Conservation (phyloP, 2,797 vertebrate species). For the Apogon talboti region DNA sequence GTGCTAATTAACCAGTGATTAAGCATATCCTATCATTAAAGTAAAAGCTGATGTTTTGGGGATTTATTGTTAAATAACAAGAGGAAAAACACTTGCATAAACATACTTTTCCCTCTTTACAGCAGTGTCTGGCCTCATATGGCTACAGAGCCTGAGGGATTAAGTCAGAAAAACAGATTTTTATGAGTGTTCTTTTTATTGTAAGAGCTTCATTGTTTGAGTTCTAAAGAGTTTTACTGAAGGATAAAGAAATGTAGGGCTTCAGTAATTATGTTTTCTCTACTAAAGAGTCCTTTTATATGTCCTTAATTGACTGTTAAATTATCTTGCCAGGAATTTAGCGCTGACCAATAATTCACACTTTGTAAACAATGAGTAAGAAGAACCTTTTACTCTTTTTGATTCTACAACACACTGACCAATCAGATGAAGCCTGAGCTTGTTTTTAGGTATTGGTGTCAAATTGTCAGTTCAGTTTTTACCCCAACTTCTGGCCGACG, state of each 20-base stretch:
- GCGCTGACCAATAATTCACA: too few species aligned
- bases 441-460: too few species aligned
- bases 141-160: constrained; percentile 7
- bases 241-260: not conserved
- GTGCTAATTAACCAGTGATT: constrained; percentile 11
- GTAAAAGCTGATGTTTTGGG: constrained; percentile 6
- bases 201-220: too few species aligned
- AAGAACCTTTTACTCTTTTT: too few species aligned
- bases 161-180: not conserved
- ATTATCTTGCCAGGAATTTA: too few species aligned
- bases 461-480: too few species aligned
- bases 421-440: too few species aligned
- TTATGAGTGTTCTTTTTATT: not conserved
- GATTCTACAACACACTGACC: too few species aligned
- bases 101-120: not conserved
- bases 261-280: not conserved
- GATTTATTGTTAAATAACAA: constrained; percentile 8
- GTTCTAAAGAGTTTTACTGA: not conserved
- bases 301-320: too few species aligned
- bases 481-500: too few species aligned
- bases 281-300: not conserved
- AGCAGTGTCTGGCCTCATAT: constrained; percentile 14
- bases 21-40: not conserved
- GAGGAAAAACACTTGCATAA: not conserved
- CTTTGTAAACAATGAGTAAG: too few species aligned